These are phyloP conservation scores for Lucinisca nassula DNA, from an alignment of 2,888 invertebrate species.

Conservation along the genomic window DNA sequence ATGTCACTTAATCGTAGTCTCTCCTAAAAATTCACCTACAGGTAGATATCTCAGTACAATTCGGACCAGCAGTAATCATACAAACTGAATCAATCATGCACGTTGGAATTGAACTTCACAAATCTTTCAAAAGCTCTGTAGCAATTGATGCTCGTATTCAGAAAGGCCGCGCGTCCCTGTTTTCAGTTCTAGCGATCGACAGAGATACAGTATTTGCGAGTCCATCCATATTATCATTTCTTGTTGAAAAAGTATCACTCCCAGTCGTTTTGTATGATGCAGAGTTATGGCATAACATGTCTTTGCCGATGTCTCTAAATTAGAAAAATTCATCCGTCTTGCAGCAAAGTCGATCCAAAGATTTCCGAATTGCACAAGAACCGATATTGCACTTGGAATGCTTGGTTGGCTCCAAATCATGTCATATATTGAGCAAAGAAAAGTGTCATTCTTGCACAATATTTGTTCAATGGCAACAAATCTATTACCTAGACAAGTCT, in stretches of 20 bases:
- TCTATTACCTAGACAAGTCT: no score
- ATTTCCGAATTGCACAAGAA: not conserved
- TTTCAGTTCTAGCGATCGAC: constrained; percentile 3
- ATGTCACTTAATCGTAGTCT: constrained; percentile 2
- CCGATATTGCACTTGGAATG: not conserved
- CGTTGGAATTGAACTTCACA: constrained; percentile 17
- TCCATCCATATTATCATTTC: not conserved
- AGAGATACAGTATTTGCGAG: not conserved
- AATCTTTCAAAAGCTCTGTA: not conserved
- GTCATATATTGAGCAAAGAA: not conserved
- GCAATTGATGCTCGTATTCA: constrained; percentile 4
- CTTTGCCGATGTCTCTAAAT: not conserved
- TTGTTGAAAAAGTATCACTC: not conserved
- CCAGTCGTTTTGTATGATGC: not conserved
- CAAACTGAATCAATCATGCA: not conserved
- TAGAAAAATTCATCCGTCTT: not conserved
- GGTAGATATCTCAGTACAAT: not conserved
- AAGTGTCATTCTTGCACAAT: not conserved
- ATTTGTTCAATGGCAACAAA: no score
- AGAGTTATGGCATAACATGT: constrained; percentile 11
- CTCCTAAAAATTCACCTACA: not conserved
- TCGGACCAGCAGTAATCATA: not conserved
- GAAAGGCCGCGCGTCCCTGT: not conserved
- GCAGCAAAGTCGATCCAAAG: not conserved
- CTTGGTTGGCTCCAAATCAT: not conserved